Evolutionary conservation across 2,888 invertebrate species (phyloP).

Genomic region (Carpatolechia fugitivella): DNA sequence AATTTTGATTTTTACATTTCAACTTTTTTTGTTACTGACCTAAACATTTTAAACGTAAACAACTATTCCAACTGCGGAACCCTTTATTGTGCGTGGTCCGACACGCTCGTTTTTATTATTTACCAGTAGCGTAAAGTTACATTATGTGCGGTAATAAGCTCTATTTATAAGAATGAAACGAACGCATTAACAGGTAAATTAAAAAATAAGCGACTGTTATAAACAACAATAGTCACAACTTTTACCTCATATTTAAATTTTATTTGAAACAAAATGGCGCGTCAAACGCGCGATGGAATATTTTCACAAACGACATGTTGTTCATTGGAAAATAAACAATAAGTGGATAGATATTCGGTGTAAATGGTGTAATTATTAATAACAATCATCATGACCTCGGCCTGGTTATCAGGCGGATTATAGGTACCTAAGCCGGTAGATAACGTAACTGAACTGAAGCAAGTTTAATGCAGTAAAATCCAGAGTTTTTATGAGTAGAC

Average conservation of each 20-base stretch:
- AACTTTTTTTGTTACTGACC: too few relatives aligned
- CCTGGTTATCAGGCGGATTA: not conserved
- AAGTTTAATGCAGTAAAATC: not conserved
- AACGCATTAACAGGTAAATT: too few relatives aligned
- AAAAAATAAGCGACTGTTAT: not conserved
- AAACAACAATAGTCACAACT: not conserved
- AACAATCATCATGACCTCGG: not conserved
- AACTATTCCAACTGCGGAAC: too few relatives aligned
- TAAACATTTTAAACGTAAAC: too few relatives aligned
- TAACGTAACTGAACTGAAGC: not conserved
- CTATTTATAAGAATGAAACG: too few relatives aligned
- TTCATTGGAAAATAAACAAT: conserved; percentile 4
- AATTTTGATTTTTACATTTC: too few relatives aligned
- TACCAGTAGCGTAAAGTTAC: too few relatives aligned
- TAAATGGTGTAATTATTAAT: not conserved
- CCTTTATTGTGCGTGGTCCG: too few relatives aligned
- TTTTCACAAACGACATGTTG: not conserved
- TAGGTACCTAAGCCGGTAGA: not conserved
- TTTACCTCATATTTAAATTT: too few relatives aligned
- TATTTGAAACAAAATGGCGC: not conserved
- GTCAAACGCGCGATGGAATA: not conserved
- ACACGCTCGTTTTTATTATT: too few relatives aligned
- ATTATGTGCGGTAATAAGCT: too few relatives aligned
- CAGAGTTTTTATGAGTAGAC: too few relatives aligned
- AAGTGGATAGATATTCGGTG: not conserved